Base-by-base conservation (phyloP, 2,888 invertebrate species). In the Psylliodes chrysocephalus region DNA sequence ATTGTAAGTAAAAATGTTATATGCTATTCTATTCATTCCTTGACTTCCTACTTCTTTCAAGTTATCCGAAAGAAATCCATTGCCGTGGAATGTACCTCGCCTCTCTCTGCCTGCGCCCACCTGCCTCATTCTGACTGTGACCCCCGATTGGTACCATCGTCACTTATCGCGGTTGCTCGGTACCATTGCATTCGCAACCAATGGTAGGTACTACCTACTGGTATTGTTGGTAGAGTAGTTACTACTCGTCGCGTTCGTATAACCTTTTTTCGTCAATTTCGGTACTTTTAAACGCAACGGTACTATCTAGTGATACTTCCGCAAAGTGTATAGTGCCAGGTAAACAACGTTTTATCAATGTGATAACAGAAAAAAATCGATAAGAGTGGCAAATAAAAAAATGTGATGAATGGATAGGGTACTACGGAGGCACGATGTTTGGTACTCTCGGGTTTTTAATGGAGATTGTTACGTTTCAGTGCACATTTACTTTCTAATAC, bases 401-500 rank as follows among this genome's bases (percentile, higher is more conserved):
- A 12, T 17, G 44, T 5, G 2, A 12, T 30, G 49, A 49, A 28
- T 49, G 49, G 28, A 49, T 17, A 25, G 22, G 46, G 46, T 46
- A 22, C 10, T 46, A 19, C 19, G 33, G 57, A 47, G 19, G 33
- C 33, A 38, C 25, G 28, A 22, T 46, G 56, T 56, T 33, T 49
- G 22, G 47, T 38, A 38, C 35, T 46, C 46, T 10, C 18, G 47
- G 38, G 25, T 19, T 28, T 28, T 42, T 19, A 46, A 55, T 46
- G 46, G 46, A 44, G 46, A 0, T 51, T 49, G 40, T 18, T 40
- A 22, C 35, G 56, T 46, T 18, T 35, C 14, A 19, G 22, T 19
- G 33, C 33, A 33, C 47, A 28, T 59, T 59, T 59, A 59, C 59
- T 59, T 59, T 59, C 59, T 59, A 59, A 51, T 49, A 33, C 19